These are phyloP conservation scores for Aeoliscus strigatus DNA, from an alignment of 2,797 vertebrate genomes.

Conservation along the genomic window DNA sequence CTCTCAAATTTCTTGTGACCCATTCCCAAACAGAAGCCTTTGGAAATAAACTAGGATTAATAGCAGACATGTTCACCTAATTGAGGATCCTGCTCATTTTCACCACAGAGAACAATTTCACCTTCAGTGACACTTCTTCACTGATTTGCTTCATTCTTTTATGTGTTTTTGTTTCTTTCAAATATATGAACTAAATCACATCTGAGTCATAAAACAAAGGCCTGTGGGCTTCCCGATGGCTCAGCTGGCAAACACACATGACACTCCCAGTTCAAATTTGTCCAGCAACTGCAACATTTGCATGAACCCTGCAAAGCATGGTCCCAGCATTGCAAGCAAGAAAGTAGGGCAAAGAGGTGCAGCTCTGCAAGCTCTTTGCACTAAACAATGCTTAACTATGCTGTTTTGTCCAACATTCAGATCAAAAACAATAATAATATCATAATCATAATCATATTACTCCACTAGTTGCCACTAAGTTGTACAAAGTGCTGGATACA, in stretches of 20 bases:
- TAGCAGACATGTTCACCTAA: no score
- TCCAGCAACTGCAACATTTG: constrained; percentile 22
- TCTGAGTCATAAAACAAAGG: constrained; percentile 39
- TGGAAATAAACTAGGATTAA: no score
- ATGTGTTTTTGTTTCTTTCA: no score
- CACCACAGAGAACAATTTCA: constrained; percentile 1
- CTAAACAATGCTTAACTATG: constrained; percentile 11
- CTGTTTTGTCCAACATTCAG: constrained; percentile 10
- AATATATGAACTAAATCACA: constrained; percentile 32
- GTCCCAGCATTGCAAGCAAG: constrained; percentile 10
- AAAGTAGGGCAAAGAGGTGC: constrained; percentile 34
- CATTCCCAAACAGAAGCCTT: no score
- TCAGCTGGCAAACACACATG: constrained; percentile 48
- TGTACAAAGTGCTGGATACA: no score
- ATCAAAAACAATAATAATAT: no score
- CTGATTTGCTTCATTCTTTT: constrained; percentile 11
- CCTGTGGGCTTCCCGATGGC: constrained; percentile 44
- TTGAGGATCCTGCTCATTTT: no score
- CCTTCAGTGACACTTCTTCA: constrained; percentile 8
- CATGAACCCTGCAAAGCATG: constrained; percentile 17
- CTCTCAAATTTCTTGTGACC: no score
- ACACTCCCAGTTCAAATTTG: constrained; percentile 28
- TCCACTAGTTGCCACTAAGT: no score
- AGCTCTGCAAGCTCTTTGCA: constrained; percentile 11
- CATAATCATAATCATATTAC: no score